Base-by-base conservation (phyloP, 2,888 invertebrate genomes). In the Sylvicola fuscatus region DNA sequence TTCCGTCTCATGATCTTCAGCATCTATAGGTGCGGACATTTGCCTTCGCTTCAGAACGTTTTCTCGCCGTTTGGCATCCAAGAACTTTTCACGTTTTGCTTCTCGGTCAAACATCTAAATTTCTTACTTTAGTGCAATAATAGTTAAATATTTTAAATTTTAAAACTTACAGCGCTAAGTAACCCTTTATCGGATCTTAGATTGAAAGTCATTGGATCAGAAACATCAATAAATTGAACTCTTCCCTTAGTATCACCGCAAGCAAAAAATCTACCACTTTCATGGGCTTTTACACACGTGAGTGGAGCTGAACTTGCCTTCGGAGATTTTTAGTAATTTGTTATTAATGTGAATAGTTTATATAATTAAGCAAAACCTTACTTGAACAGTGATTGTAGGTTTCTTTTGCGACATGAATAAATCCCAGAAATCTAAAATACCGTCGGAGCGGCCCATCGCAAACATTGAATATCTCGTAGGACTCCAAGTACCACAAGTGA, bases 401-500 rank as follows among this genome's bases (percentile, higher is more conserved):
- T 68, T 66, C 39, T 70, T 68, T 43, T 76, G 73, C 50, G 77
- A 73, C 39, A 81, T 67, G 15, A 84, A 58, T 27, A 86, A 60
- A 56, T 87, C 87, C 86, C 86, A 87, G 33, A 75, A 75, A 48
- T 86, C 80, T 41, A 86, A 59, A n/a, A 66, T 65, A 1, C 87
- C 87, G 43, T 76, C 75, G 42, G 60, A 59, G 46, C 72, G 68
- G 1, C 71, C 72, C 0, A 72, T 64, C 40, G 67, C 74, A 49
- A 75, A 73, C 6, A 75, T 66, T 1, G 76, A 74, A 39, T 70
- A 73, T 41, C 74, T 37, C 38, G 46, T 45, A 0, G 49, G 79
- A 51, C 84, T 84, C 89, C 89, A 90, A 32, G 74, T 73, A 1
- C 82, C 87, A 49, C 78, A 78, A 2, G 79, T 75, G 11, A 87